Evolutionary conservation across 35 echinoderm and acorn worm genomes (phyloP).

Genomic region (Heliocidaris erythrogramma): DNA sequence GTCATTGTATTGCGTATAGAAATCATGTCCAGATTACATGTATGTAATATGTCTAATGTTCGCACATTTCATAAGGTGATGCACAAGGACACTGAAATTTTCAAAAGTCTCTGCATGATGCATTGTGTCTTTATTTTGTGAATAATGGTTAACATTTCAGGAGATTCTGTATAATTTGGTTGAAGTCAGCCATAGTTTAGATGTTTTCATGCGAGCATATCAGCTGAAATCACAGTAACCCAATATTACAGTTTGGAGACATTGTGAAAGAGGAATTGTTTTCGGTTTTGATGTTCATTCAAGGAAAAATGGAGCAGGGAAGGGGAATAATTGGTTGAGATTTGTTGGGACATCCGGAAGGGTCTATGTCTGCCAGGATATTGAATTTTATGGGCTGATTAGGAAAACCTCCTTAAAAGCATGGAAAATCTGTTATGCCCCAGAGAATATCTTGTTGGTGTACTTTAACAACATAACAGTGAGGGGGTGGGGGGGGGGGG

Average conservation of each 20-base stretch:
- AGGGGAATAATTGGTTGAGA: constrained; percentile 1
- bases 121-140: no score
- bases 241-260: neutral
- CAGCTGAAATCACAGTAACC: neutral
- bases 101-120: no score
- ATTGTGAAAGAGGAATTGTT: neutral
- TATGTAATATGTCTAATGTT: no score
- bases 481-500: no score
- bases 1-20: no score
- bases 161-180: no score
- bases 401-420: constrained; percentile 16
- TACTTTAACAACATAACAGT: neutral
- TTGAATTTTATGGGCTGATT: neutral
- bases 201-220: no score
- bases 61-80: no score
- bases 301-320: neutral
- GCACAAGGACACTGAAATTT: no score
- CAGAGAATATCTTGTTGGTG: neutral
- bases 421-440: neutral
- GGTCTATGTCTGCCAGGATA: constrained; percentile 19
- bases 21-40: no score
- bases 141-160: no score
- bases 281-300: neutral
- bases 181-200: no score
- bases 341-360: constrained; percentile 1